Evolutionary conservation across 2,113 vertebrate genomes (phyloP).

Genomic region (Plecotus auritus): DNA sequence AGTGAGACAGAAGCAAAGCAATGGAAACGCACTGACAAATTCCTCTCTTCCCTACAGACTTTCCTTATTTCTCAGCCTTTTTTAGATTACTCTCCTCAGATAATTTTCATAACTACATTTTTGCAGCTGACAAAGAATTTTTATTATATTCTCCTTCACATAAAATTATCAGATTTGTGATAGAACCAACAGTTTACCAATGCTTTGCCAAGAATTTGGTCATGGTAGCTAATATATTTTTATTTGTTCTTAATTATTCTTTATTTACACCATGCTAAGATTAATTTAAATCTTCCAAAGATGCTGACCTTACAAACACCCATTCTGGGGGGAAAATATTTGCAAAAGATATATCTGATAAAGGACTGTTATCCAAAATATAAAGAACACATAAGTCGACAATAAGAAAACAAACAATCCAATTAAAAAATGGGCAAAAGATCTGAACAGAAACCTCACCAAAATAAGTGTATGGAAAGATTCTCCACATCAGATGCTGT

Average conservation of each 20-base stretch:
- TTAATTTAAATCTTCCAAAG: neutral
- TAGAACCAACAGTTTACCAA: neutral
- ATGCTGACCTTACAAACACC: neutral
- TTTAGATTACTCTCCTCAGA: neutral
- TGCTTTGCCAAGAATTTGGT: neutral
- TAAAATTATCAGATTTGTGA: neutral
- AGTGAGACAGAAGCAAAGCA: neutral
- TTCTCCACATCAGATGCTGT: neutral
- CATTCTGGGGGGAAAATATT: neutral
- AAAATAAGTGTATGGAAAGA: neutral
- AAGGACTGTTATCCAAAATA: neutral
- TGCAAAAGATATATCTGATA: slow-evolving; percentile 11
- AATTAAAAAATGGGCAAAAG: neutral
- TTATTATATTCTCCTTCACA: neutral
- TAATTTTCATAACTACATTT: neutral
- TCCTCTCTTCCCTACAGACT: neutral
- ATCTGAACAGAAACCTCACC: neutral
- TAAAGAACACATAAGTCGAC: neutral
- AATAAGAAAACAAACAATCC: neutral
- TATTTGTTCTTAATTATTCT: neutral
- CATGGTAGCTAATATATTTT: neutral
- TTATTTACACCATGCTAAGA: neutral
- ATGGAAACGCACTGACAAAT: neutral
- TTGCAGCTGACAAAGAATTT: neutral
- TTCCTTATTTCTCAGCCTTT: neutral